Percentiles rank a stretch among this genome's conserved stretches.
phyloP scores from a whole-genome alignment of 2,797 vertebrate species.

The Eurystomus glaucurus region DNA sequence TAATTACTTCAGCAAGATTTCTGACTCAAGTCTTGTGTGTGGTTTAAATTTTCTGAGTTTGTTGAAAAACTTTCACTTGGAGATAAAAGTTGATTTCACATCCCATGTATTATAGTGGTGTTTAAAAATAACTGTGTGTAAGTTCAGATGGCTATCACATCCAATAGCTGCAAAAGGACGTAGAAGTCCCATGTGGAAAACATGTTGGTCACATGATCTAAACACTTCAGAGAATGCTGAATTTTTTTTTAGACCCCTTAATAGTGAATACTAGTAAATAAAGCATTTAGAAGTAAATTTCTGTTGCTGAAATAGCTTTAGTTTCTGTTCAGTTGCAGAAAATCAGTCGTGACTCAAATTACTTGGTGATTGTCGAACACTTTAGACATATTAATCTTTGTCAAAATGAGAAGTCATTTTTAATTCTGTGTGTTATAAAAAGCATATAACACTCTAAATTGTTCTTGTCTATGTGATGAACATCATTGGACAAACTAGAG shows the following conservation, averaged over 20 bases:
- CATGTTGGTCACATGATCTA: background rate
- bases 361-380: background rate
- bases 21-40: background rate
- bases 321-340: background rate
- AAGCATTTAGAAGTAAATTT: background rate
- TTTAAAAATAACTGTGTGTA: conserved; percentile 37
- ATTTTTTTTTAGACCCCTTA: background rate
- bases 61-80: background rate
- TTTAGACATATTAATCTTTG: background rate
- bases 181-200: background rate
- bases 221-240: background rate
- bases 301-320: background rate
- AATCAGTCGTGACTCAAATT: background rate
- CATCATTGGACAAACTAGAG: background rate
- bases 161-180: background rate
- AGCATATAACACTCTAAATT: background rate
- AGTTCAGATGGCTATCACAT: background rate
- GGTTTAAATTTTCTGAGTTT: background rate
- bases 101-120: background rate
- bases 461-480: background rate
- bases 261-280: background rate
- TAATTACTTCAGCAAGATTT: background rate
- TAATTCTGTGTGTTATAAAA: background rate
- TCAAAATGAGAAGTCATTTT: background rate
- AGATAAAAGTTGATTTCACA: background rate